Conservation (phyloP, 2,113 vertebrate species). For the Rhinoderma darwinii region DNA sequence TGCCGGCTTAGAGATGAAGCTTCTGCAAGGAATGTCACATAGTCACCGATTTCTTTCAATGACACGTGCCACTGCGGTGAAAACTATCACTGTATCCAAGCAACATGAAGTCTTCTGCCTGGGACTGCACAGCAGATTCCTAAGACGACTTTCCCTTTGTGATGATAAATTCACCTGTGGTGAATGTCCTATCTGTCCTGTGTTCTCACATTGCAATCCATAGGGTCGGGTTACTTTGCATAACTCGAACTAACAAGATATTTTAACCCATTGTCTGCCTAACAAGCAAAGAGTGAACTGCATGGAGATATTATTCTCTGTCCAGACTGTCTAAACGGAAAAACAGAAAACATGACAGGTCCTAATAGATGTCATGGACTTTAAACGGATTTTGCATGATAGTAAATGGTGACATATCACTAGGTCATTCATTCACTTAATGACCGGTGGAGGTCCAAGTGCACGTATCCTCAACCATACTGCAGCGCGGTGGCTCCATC, state of each 20-base stretch:
- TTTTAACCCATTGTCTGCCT: slow-evolving; percentile 16
- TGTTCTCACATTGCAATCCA: slow-evolving; percentile 25
- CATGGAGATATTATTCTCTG: neutral
- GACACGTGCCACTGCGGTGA: slow-evolving; percentile 60
- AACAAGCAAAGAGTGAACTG: neutral
- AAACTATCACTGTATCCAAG: slow-evolving; percentile 54
- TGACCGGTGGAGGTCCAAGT: too few relatives aligned
- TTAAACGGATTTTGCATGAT: too few relatives aligned
- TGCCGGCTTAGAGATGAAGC: slow-evolving; percentile 31
- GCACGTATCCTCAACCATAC: too few relatives aligned
- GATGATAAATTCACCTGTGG: slow-evolving; percentile 42
- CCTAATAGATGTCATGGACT: too few relatives aligned
- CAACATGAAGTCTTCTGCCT: slow-evolving; percentile 56
- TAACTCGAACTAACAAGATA: neutral
- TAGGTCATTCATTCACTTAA: neutral
- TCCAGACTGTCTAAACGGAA: too few relatives aligned
- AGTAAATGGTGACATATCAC: too few relatives aligned
- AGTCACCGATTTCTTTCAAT: slow-evolving; percentile 42
- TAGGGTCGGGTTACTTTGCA: neutral
- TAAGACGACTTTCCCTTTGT: slow-evolving; percentile 39
- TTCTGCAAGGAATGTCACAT: slow-evolving; percentile 19
- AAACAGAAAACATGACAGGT: too few relatives aligned
- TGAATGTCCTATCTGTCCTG: slow-evolving; percentile 46
- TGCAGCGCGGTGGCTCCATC: too few relatives aligned
- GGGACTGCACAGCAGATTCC: slow-evolving; percentile 35